Evolutionary conservation across 92 coral and sea anemone species (phyloP).

Genomic region (Actinostola sp.): DNA sequence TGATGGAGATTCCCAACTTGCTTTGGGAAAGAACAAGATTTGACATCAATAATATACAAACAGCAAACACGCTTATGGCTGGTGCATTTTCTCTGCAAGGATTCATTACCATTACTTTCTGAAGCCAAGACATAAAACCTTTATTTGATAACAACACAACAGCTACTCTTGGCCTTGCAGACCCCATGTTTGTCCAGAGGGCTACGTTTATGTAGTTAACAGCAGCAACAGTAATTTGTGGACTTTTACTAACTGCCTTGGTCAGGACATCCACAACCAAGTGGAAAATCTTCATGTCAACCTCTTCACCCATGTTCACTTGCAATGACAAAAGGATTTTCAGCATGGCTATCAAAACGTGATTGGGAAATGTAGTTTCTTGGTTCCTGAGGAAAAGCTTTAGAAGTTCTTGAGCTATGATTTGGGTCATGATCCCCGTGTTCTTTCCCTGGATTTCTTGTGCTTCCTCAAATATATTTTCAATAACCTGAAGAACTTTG

Average conservation of each 20-base stretch:
- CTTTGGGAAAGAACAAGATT: constrained; percentile 44
- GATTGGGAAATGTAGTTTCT: constrained; percentile 44
- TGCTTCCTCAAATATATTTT: neutral
- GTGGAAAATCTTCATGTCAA: constrained; percentile 75
- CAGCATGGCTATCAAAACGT: constrained; percentile 56
- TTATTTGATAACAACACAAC: constrained; percentile 65
- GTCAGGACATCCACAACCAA: constrained; percentile 74
- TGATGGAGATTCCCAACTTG: constrained; percentile 9
- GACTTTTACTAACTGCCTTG: constrained; percentile 17
- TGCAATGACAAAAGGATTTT: constrained; percentile 56
- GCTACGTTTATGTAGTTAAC: constrained; percentile 75
- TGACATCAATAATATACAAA: constrained; percentile 33
- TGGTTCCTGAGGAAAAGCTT: constrained; percentile 74
- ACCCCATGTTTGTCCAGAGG: constrained; percentile 45
- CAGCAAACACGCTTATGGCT: constrained; percentile 24
- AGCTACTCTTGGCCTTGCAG: constrained; percentile 47
- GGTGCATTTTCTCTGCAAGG: neutral
- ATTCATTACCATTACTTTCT: constrained; percentile 20
- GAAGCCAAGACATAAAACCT: constrained; percentile 49
- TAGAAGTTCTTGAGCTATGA: constrained; percentile 62
- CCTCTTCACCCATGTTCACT: constrained; percentile 24
- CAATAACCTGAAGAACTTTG: constrained; percentile 6
- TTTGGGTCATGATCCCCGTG: neutral
- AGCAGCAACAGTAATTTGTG: constrained; percentile 35
- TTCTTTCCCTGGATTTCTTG: neutral